Base-by-base conservation (phyloP, 64 coral and sea anemone species). In the Actinia equina region DNA sequence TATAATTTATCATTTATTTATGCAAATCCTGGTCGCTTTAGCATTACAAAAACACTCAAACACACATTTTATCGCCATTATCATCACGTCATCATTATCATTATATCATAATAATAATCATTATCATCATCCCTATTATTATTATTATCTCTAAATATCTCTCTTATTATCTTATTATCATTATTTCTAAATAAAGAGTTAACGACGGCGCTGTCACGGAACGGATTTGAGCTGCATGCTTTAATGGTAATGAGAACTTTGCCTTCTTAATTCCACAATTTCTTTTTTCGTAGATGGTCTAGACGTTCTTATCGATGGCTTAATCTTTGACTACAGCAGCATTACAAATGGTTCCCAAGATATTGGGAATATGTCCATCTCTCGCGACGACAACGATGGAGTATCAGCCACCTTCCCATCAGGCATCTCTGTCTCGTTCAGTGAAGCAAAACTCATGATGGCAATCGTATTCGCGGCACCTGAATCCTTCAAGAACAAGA, bases 391-490 rank as follows among this genome's bases (percentile, higher is more conserved):
- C 7, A 82, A 87, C 51, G 27, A 77, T 63, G 82, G 79, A 27
- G 1, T 92, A 17, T 51, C 82, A 2, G 85, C 86, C 17, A 58
- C 59, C 56, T 92, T 92, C 44, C 86, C 85, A 3, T 92, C 91
- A 22, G 86, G 84, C 57, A 88, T 82, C 53, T 87, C 86, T 0
- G 81, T 88, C 1, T 57, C 41, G 20, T 88, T 92, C 15, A 80
- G 85, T 17, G 53, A 65, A 51, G 82, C 71, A 6, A 84, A 71
- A 26, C 17, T 59, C 19, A 92, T 88, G 86, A 25, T 92, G 62
- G 83, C 86, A 17, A 84, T 88, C 8, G 86, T 84, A 6, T 22
- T 92, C 7, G 49, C 86, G 67, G 74, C 62, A 4, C 62, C 77
- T 37, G 80, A 92, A 5, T 79, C 53, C 43, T 92, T 56, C 14